Percentiles rank a stretch among this genome's conserved stretches.
phyloP scores from a whole-genome alignment of 92 coral and sea anemone genomes.

The Nematostella vectensis region DNA sequence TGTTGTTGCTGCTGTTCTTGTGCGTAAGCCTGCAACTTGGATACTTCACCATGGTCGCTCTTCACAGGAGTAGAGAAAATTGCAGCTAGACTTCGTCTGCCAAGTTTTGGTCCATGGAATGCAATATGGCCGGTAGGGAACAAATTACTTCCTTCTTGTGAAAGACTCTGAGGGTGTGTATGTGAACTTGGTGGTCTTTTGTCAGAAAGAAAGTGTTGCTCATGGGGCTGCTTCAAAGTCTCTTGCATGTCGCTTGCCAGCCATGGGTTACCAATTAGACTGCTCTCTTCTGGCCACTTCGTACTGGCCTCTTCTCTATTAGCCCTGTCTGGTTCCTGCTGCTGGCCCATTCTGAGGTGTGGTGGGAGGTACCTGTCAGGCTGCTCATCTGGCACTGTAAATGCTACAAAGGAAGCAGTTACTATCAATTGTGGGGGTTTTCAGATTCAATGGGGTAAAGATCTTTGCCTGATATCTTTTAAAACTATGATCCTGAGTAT shows the following conservation, averaged over 20 bases:
- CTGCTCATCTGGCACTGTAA: conserved; percentile 1
- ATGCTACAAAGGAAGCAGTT: background rate
- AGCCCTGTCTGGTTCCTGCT: background rate
- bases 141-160: too few species aligned
- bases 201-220: too few species aligned
- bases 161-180: too few species aligned
- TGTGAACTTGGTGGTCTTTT: too few species aligned
- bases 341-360: conserved; percentile 2
- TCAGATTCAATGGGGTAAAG: too few species aligned
- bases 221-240: too few species aligned
- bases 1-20: conserved; percentile 2
- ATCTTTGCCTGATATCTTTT: too few species aligned
- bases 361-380: conserved; percentile 8
- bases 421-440: too few species aligned
- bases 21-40: conserved; percentile 6
- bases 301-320: background rate
- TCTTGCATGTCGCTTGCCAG: too few species aligned
- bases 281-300: background rate
- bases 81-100: conserved; percentile 4
- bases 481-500: too few species aligned
- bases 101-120: conserved; percentile 23
- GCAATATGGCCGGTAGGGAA: conserved; percentile 13
- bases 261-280: background rate
- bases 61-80: conserved; percentile 5
- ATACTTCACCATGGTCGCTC: background rate